A percentile compares a stretch with the other conserved stretches of the same genome.
Evolutionary conservation across 2,797 vertebrate genomes (phyloP).

Genomic region (Coranthus polyacanthus): DNA sequence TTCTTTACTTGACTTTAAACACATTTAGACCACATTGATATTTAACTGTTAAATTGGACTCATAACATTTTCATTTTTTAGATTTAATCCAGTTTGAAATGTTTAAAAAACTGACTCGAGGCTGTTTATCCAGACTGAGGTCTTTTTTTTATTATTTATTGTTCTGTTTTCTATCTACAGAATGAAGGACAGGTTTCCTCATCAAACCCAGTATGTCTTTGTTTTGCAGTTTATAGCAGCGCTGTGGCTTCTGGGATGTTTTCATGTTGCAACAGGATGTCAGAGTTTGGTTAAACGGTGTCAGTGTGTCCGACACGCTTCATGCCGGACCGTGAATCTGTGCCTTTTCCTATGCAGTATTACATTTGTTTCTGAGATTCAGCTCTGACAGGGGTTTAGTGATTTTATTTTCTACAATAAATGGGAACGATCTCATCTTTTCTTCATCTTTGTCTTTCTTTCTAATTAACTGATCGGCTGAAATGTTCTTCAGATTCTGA

Average conservation of each 20-base stretch:
- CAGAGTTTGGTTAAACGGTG: neutral
- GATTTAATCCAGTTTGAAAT: neutral
- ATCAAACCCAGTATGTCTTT: slow-evolving; percentile 16
- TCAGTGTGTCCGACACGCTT: neutral
- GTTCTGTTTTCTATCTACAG: neutral
- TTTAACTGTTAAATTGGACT: neutral
- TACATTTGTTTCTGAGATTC: slow-evolving; percentile 84
- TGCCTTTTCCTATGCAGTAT: slow-evolving; percentile 94
- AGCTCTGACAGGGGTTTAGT: slow-evolving; percentile 85
- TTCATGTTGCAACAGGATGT: slow-evolving; percentile 1
- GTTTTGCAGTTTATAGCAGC: neutral
- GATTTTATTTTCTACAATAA: slow-evolving; percentile 95
- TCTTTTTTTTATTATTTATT: slow-evolving; percentile 1
- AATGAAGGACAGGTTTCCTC: neutral
- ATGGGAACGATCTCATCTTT: slow-evolving; percentile 79
- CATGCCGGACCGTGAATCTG: slow-evolving; percentile 86
- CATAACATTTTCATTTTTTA: neutral
- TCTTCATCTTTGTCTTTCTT: slow-evolving; percentile 5
- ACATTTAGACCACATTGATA: neutral
- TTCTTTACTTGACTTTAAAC: neutral
- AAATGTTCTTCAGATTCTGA: neutral
- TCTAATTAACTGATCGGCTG: neutral
- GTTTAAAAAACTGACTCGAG: slow-evolving; percentile 3
- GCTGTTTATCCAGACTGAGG: neutral
- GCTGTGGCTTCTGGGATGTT: neutral